Evolutionary conservation across 2,888 invertebrate species (phyloP).

Genomic region (Deilephila elpenor): DNA sequence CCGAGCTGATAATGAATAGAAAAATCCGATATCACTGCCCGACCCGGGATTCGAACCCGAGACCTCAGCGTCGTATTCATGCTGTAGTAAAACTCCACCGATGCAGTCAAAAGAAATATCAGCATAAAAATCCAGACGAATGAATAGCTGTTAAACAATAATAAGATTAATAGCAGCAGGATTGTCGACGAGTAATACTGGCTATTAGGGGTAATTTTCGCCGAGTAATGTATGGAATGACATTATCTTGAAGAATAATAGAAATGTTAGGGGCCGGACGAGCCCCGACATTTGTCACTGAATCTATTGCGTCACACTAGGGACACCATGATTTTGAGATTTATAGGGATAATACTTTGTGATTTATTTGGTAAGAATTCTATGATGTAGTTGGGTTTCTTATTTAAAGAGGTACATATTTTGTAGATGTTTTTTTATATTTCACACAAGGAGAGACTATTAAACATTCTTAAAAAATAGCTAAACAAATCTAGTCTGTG

Average conservation of each 20-base stretch:
- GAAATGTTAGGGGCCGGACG: slow-evolving; percentile 55
- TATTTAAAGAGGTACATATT: no score
- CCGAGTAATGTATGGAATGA: slow-evolving; percentile 63
- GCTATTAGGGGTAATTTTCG: slow-evolving; percentile 66
- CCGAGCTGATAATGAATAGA: no score
- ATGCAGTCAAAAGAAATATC: neutral
- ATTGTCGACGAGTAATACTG: slow-evolving; percentile 47
- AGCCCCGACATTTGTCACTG: slow-evolving; percentile 66
- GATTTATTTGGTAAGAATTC: neutral
- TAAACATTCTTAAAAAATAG: no score
- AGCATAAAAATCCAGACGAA: neutral
- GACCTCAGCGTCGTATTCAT: no score
- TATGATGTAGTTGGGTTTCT: no score
- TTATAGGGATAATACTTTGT: neutral
- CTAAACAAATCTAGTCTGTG: no score
- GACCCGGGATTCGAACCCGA: no score
- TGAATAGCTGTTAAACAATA: slow-evolving; percentile 29
- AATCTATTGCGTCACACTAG: slow-evolving; percentile 59
- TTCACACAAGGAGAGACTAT: no score
- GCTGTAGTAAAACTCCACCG: no score
- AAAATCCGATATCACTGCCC: no score
- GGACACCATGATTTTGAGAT: slow-evolving; percentile 48
- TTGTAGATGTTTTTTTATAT: no score
- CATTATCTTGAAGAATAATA: slow-evolving; percentile 70
- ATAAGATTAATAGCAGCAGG: slow-evolving; percentile 41